A percentile compares a stretch with the other conserved stretches of the same genome.
Conservation (phyloP, 1,140 invertebrate genomes). For the Aphelinus certus region DNA sequence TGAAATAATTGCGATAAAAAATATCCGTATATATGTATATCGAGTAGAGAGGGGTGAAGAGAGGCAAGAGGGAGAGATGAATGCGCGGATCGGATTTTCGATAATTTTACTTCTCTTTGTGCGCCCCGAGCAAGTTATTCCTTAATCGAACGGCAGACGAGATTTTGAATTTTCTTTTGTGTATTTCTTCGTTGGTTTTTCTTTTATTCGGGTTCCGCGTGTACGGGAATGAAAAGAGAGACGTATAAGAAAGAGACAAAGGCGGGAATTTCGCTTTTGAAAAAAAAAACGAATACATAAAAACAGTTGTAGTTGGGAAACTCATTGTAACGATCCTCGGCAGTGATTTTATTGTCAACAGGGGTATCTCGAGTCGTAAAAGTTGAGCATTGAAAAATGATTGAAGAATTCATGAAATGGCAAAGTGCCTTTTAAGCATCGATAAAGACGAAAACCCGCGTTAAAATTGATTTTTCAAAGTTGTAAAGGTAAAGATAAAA, state of each 20-base stretch:
- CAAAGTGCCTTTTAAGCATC: too few species aligned
- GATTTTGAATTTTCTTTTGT: slow-evolving; percentile 23
- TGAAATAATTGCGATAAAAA: slow-evolving; percentile 34
- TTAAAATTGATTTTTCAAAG: too few species aligned
- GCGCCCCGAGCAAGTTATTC: slow-evolving; percentile 4
- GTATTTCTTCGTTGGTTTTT: neutral
- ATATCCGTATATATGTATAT: slow-evolving; percentile 18
- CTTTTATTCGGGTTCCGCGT: too few species aligned
- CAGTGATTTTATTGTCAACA: too few species aligned
- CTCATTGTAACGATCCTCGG: too few species aligned
- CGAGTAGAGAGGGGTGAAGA: slow-evolving; percentile 2
- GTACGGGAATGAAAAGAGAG: neutral
- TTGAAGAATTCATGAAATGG: too few species aligned
- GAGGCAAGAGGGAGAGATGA: neutral
- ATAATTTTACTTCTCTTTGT: slow-evolving; percentile 33
- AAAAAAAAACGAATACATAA: neutral
- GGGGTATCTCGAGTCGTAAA: too few species aligned
- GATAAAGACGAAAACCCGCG: too few species aligned
- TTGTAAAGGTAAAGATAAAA: too few species aligned
- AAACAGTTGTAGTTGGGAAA: too few species aligned
- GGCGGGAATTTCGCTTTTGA: neutral
- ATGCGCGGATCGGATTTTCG: slow-evolving; percentile 28
- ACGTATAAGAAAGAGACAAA: neutral
- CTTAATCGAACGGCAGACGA: slow-evolving; percentile 17
- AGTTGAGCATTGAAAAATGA: too few species aligned